Base-by-base conservation (phyloP, 2,797 vertebrate genomes). In the Peromyscus melanophrys region DNA sequence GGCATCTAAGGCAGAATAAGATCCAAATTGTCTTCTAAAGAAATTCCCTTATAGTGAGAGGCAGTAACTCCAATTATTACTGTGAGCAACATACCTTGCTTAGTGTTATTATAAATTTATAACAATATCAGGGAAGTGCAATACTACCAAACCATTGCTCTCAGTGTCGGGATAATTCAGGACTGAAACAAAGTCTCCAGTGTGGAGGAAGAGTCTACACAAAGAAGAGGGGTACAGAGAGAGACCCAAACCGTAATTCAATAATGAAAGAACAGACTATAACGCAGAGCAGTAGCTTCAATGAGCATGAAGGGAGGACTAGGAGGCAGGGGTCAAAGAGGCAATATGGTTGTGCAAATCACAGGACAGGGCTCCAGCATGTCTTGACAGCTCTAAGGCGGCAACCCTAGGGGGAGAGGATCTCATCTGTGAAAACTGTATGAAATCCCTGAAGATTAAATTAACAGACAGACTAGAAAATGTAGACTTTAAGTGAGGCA, bases 401-500 rank as follows among this genome's bases (percentile, higher is more conserved):
- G 71, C 1, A 21, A 65, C 31, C 21, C 46, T 29, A 40, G 82
- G 34, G 25, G 9, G 65, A 17, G 14, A 10, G 1, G 23, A 59
- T 71, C 11, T 25, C 55, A 84, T 52, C 83, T 65, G 46, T 92
- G 71, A 86, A 77, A 92, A 90, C 69, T 59, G 46, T 19, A 61
- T 77, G 29, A 82, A 90, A 76, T 25, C 76, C 34, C 49, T 40
- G 40, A 57, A 14, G 27, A 76, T 85, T 90, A 80, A 63, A 61
- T 92, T 43, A 80, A 89, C 67, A 69, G 40, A 67, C 90, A 61
- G 17, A 78, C 63, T 91, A 25, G 37, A 25, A 90, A 77, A 88
- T 93, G 43, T 0, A 88, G 13, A 81, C 16, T 23, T 73, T 46
- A 93, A 88, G 21, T n/a, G 10, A 83, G 95, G 89, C 10, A 31